phyloP scores from a whole-genome alignment of 2,797 vertebrate genomes.

The Cuculus canorus region DNA sequence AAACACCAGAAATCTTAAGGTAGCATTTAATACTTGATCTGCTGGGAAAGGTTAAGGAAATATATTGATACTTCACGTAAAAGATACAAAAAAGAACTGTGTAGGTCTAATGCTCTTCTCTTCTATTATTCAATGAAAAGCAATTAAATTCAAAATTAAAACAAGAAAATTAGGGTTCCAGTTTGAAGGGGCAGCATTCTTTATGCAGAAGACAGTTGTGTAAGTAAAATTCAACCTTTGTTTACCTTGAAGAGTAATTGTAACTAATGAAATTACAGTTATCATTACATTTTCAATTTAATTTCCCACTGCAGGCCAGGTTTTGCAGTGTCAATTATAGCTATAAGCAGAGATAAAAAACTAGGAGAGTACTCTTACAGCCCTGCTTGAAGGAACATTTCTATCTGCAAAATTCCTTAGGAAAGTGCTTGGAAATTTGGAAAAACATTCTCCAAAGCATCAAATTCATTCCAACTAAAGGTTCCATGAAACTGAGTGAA shows the following conservation, averaged over 20 bases:
- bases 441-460: neutral
- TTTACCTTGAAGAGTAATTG: neutral
- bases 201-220: neutral
- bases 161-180: neutral
- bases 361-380: neutral
- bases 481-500: neutral
- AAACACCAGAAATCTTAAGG: neutral
- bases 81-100: neutral
- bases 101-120: neutral
- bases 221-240: neutral
- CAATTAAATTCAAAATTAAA: neutral
- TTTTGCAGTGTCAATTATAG: neutral
- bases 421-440: neutral
- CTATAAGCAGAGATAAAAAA: neutral
- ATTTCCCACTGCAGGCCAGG: neutral
- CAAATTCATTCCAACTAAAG: neutral
- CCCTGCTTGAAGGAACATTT: neutral
- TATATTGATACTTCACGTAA: neutral
- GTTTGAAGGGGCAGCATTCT: neutral
- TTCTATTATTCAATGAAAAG: neutral
- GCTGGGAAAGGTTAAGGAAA: neutral
- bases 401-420: neutral
- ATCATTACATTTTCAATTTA: neutral
- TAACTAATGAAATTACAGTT: neutral
- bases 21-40: neutral